A percentile compares a stretch with the other conserved stretches of the same genome.
phyloP scores from a whole-genome alignment of 2,113 vertebrate genomes.

The Australoheros scitulus region DNA sequence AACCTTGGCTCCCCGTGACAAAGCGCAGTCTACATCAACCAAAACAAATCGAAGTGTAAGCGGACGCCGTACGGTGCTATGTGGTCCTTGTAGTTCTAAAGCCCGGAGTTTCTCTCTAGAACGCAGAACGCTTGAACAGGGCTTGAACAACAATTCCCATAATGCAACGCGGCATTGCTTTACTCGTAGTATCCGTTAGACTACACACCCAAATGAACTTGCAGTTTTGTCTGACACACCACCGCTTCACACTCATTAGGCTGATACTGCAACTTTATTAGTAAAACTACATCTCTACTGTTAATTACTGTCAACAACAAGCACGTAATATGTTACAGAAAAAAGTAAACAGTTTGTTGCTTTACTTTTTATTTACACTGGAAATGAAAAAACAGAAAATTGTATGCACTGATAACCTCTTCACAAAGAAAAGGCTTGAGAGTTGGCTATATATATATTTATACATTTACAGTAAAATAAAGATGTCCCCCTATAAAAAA shows the following conservation, averaged over 20 bases:
- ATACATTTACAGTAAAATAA: slow-evolving; percentile 65
- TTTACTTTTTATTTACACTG: slow-evolving; percentile 83
- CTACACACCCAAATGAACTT: background rate
- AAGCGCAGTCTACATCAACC: slow-evolving; percentile 63
- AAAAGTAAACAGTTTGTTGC: slow-evolving; percentile 18
- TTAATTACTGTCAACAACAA: background rate
- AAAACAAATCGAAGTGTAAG: slow-evolving; percentile 75
- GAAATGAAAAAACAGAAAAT: slow-evolving; percentile 58
- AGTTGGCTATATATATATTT: slow-evolving; percentile 48
- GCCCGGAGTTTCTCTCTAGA: fast-evolving
- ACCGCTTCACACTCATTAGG: background rate
- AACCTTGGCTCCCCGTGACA: slow-evolving; percentile 57
- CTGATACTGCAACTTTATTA: background rate
- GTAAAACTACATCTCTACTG: background rate
- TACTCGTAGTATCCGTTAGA: slow-evolving; percentile 3
- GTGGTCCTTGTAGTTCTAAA: slow-evolving; percentile 71
- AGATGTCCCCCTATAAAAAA: slow-evolving; percentile 48
- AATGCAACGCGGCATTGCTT: slow-evolving; percentile 42
- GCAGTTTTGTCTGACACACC: background rate
- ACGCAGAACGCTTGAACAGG: fast-evolving
- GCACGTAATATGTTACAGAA: background rate
- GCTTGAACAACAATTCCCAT: slow-evolving; percentile 63
- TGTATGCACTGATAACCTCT: slow-evolving; percentile 46
- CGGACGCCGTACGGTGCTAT: background rate
- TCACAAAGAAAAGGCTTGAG: slow-evolving; percentile 49